These are phyloP conservation scores for Chrysina gloriosa DNA, from an alignment of 2,888 invertebrate species.

Conservation along the genomic window DNA sequence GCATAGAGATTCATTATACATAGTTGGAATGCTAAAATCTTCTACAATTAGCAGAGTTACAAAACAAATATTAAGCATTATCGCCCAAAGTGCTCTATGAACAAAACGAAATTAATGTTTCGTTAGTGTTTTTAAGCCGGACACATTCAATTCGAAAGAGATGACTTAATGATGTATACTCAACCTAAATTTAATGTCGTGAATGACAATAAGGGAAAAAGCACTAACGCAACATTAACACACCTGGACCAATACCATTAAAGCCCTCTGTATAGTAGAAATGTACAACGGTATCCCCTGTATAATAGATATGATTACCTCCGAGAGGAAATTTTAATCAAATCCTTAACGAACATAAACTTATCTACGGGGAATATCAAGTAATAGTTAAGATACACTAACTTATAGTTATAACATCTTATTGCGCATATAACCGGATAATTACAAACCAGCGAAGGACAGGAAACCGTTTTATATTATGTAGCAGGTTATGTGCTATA, in stretches of 20 bases:
- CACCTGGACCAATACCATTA: slow-evolving; percentile 26
- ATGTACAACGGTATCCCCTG: slow-evolving; percentile 7
- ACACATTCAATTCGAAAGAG: not conserved
- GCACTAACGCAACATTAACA: slow-evolving; percentile 30
- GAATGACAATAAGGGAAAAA: slow-evolving; percentile 19
- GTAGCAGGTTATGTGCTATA: not conserved
- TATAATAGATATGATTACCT: not conserved
- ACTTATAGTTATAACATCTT: slow-evolving; percentile 19
- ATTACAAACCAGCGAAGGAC: not conserved
- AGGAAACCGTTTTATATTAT: not conserved
- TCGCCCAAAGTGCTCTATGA: slow-evolving; percentile 40
- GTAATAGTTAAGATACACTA: slow-evolving; percentile 12
- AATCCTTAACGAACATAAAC: too few relatives aligned
- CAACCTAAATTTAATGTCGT: slow-evolving; percentile 14
- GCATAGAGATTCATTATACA: not conserved
- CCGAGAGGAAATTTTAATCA: not conserved
- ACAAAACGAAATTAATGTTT: slow-evolving; percentile 28
- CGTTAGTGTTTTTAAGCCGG: slow-evolving; percentile 20
- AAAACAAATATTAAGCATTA: slow-evolving; percentile 26
- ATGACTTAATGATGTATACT: not conserved
- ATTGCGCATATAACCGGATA: slow-evolving; percentile 8
- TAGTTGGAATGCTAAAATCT: not conserved
- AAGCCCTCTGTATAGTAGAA: slow-evolving; percentile 24
- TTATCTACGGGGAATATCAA: slow-evolving; percentile 10
- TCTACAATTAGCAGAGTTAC: slow-evolving; percentile 15